Evolutionary conservation across 2,113 vertebrate species (phyloP).

Genomic region (Cyanoramphus novaezelandiae): DNA sequence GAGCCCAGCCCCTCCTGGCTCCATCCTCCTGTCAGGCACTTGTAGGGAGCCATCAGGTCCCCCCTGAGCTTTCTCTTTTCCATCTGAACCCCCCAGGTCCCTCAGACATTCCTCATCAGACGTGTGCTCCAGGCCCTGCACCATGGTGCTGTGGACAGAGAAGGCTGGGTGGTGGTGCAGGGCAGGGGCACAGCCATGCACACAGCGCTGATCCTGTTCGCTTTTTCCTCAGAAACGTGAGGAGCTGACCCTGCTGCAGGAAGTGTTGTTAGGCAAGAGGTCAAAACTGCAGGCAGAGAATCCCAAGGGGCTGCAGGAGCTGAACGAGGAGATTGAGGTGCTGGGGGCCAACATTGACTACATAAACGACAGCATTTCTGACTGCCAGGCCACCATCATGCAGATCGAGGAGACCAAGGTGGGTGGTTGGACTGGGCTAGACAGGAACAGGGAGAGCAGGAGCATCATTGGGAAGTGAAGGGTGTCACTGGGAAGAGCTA

Average conservation of each 20-base stretch:
- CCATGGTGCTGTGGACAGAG: neutral
- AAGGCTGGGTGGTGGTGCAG: rapidly evolving
- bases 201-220: neutral
- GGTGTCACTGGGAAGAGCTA: neutral
- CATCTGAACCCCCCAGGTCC: neutral
- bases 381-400: conserved; percentile 96
- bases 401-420: conserved; percentile 98
- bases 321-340: conserved; percentile 92
- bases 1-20: neutral
- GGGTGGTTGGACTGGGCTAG: neutral
- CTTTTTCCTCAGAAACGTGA: conserved; percentile 87
- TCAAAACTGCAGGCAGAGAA: conserved; percentile 84
- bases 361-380: conserved; percentile 93
- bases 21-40: neutral
- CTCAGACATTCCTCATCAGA: neutral
- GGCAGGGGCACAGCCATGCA: rapidly evolving
- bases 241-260: conserved; percentile 91
- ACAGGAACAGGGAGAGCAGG: neutral
- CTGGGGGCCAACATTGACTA: conserved; percentile 97
- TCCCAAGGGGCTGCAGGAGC: conserved; percentile 85
- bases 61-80: neutral
- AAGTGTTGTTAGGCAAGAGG: conserved; percentile 83
- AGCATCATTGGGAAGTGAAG: neutral
- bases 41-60: neutral
- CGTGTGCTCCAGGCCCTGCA: neutral